phyloP scores from a whole-genome alignment of 30 jellyfish, hydroid and myxozoan species.

The Turritopsis dohrnii region DNA sequence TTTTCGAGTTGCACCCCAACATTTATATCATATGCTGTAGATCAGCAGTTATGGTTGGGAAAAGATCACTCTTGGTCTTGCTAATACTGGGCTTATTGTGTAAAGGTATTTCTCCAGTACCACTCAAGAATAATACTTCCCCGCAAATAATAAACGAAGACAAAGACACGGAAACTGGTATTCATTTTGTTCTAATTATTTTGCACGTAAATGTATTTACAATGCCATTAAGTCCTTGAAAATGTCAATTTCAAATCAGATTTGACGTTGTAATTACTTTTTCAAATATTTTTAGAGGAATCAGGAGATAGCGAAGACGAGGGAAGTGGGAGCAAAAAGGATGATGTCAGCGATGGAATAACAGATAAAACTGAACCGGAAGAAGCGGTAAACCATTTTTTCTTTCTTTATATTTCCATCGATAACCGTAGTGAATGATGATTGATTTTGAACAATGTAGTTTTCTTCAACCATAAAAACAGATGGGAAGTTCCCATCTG shows the following conservation, averaged over 20 bases:
- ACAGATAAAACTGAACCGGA: neutral
- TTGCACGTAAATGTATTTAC: too few relatives aligned
- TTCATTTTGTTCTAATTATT: neutral
- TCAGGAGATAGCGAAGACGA: neutral
- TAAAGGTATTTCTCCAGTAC: neutral
- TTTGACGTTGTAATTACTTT: too few relatives aligned
- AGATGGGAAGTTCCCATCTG: too few relatives aligned
- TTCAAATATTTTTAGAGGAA: neutral
- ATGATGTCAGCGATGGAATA: conserved; percentile 9
- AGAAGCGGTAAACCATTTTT: neutral
- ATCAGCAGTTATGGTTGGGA: neutral
- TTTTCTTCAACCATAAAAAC: too few relatives aligned
- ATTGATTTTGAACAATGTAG: too few relatives aligned
- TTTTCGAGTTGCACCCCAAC: neutral
- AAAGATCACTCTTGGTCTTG: neutral
- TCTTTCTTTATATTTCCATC: neutral
- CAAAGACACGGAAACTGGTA: neutral
- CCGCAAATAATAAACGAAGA: neutral
- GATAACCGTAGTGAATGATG: too few relatives aligned
- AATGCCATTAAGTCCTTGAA: too few relatives aligned
- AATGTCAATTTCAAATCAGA: too few relatives aligned
- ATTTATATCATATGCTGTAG: neutral
- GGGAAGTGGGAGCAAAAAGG: conserved; percentile 16
- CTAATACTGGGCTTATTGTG: neutral
- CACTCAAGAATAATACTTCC: neutral